phyloP scores from a whole-genome alignment of 2,797 vertebrate genomes.

The Lithobates pipiens region DNA sequence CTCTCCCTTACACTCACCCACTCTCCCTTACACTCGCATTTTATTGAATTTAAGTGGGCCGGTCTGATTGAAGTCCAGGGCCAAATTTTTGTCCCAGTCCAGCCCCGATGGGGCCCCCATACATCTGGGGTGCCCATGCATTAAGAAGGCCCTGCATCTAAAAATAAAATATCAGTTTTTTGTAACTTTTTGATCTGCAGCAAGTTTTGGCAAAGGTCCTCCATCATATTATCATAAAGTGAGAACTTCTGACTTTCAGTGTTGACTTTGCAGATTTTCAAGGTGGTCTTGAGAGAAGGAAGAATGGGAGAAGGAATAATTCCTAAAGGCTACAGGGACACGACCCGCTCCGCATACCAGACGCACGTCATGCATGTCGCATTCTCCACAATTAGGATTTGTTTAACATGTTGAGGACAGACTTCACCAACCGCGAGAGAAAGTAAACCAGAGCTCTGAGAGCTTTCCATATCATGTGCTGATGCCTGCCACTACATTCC shows the following conservation, averaged over 20 bases:
- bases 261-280: neutral
- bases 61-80: too few relatives aligned
- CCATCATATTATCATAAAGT: neutral
- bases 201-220: too few relatives aligned
- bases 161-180: neutral
- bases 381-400: neutral
- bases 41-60: too few relatives aligned
- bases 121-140: too few relatives aligned
- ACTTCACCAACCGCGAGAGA: neutral
- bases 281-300: neutral
- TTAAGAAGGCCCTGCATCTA: neutral
- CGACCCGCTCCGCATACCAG: conserved; percentile 25
- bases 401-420: neutral
- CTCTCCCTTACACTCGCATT: too few relatives aligned
- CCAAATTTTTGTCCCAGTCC: too few relatives aligned
- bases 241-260: neutral
- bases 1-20: too few relatives aligned
- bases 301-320: neutral
- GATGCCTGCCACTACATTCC: neutral
- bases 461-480: neutral
- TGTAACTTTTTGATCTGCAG: neutral
- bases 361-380: neutral
- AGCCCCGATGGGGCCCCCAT: too few relatives aligned
- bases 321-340: conserved; percentile 27
- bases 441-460: neutral